Percentiles rank a stretch among this genome's conserved stretches.
Conservation (phyloP, 1,140 invertebrate genomes). For the Leptestheria dahalacensis region DNA sequence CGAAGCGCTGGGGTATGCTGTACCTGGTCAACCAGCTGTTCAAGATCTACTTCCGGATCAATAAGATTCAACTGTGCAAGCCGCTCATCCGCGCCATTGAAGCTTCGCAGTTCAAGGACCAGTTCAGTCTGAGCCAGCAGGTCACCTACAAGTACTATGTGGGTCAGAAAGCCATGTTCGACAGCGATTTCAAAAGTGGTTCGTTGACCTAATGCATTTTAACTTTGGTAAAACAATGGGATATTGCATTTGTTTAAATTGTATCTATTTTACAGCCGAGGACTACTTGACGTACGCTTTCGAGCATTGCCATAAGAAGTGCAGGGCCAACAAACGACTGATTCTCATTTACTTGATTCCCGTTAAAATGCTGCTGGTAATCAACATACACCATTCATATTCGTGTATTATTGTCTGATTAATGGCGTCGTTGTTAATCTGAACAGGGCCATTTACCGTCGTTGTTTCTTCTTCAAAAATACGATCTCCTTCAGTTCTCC, state of each 20-base stretch:
- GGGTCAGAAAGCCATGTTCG: constrained; percentile 93
- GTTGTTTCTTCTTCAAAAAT: constrained; percentile 60
- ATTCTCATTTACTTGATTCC: constrained; percentile 93
- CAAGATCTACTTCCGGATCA: constrained; percentile 94
- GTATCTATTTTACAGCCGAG: constrained; percentile 48
- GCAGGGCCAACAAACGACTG: constrained; percentile 73
- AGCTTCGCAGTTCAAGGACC: constrained; percentile 70
- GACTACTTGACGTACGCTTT: constrained; percentile 86
- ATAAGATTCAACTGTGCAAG: constrained; percentile 91
- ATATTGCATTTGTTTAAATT: background rate
- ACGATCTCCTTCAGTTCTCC: constrained; percentile 78
- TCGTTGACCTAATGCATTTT: background rate
- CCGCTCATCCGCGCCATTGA: constrained; percentile 92
- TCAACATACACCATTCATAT: too few species aligned
- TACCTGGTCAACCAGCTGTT: constrained; percentile 91
- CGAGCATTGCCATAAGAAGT: constrained; percentile 67
- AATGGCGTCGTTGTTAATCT: background rate
- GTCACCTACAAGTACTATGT: constrained; percentile 93
- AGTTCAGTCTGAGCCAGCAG: constrained; percentile 70
- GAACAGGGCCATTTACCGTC: constrained; percentile 69
- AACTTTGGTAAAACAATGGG: background rate
- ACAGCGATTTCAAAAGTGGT: constrained; percentile 81
- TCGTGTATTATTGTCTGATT: background rate
- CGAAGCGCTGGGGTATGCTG: constrained; percentile 91
- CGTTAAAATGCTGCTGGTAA: constrained; percentile 86